Conservation (phyloP, 1,140 invertebrate species). For the Drosophila biarmipes region DNA sequence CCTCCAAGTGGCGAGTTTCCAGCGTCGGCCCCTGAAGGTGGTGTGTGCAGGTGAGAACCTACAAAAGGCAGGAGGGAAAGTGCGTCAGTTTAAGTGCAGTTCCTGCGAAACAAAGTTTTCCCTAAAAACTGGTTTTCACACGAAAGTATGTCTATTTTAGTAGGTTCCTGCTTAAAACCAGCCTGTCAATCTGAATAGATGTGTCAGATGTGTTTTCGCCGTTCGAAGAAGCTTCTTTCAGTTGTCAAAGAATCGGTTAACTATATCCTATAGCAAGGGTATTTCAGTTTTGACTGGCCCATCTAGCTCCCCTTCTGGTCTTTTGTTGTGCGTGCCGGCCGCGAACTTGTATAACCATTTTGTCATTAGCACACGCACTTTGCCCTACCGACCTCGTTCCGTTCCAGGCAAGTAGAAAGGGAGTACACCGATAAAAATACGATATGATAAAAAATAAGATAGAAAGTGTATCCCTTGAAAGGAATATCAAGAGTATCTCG, state of each 20-base stretch:
- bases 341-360: constrained; percentile 34
- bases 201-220: too few species aligned
- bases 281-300: not conserved
- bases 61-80: not conserved
- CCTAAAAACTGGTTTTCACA: too few species aligned
- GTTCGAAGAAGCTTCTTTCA: not conserved
- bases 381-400: constrained; percentile 13
- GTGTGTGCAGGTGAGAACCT: not conserved
- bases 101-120: not conserved
- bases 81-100: not conserved
- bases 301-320: not conserved
- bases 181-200: too few species aligned
- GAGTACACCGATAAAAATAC: too few species aligned
- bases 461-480: too few species aligned
- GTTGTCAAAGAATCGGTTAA: not conserved
- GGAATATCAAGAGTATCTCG: not conserved
- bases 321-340: constrained; percentile 20
- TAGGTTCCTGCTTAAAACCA: too few species aligned
- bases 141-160: too few species aligned
- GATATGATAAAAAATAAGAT: not conserved
- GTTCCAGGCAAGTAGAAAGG: not conserved
- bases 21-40: not conserved
- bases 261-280: not conserved
- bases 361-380: constrained; percentile 43
- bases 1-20: constrained; percentile 1